Conservation (phyloP, 2,797 vertebrate species). For the Mormyrops boulengeri region DNA sequence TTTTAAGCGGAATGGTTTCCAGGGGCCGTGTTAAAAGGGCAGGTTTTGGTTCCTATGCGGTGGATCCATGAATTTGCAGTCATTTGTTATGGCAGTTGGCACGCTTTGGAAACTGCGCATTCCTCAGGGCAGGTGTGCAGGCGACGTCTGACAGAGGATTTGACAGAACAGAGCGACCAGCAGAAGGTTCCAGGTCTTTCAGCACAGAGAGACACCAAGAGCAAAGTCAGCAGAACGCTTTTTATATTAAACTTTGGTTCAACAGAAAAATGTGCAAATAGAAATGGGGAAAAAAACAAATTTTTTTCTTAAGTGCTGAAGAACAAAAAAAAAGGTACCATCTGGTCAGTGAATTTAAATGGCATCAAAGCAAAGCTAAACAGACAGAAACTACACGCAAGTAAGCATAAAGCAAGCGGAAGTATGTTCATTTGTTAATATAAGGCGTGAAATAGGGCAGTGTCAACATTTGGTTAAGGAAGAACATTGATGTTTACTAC, state of each 20-base stretch:
- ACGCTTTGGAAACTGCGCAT: neutral
- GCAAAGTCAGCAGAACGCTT: neutral
- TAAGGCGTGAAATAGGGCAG: neutral
- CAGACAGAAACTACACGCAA: neutral
- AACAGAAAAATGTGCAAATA: constrained; percentile 3
- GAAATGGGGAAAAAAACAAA: neutral
- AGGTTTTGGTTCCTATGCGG: neutral
- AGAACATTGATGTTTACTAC: neutral
- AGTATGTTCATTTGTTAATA: neutral
- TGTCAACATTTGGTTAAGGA: neutral
- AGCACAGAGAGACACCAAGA: neutral
- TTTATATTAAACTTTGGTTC: constrained; percentile 15
- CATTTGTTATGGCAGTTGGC: neutral
- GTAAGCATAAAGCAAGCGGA: neutral
- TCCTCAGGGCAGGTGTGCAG: neutral
- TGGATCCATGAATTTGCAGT: neutral
- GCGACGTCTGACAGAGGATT: neutral
- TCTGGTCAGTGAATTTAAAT: neutral
- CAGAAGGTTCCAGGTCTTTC: neutral
- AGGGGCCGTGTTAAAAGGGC: neutral
- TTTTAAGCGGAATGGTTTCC: neutral
- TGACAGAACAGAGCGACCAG: neutral
- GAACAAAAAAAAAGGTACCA: neutral
- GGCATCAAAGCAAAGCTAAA: neutral
- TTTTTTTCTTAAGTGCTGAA: neutral